These are phyloP conservation scores for Lagodon rhomboides DNA, from an alignment of 2,797 vertebrate genomes.

Conservation along the genomic window DNA sequence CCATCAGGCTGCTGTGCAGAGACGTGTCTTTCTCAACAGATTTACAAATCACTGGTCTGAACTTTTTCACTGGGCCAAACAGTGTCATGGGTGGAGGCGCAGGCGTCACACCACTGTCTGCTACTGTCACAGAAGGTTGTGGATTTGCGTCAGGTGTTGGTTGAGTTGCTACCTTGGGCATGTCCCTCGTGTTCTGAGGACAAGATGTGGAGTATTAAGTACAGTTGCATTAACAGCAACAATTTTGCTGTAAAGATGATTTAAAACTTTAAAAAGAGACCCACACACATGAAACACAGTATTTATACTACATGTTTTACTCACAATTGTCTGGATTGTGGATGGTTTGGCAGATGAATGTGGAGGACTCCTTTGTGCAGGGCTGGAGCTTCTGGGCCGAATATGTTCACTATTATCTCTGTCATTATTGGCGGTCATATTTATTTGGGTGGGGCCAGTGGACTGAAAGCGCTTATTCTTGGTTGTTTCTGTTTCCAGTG, in stretches of 20 bases:
- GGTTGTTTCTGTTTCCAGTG: slow-evolving; percentile 49
- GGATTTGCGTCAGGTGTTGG: slow-evolving; percentile 72
- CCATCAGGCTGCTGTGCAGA: slow-evolving; percentile 94
- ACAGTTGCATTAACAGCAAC: slow-evolving; percentile 9
- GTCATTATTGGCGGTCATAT: slow-evolving; percentile 34
- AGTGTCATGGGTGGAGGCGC: slow-evolving; percentile 81
- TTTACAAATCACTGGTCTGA: slow-evolving; percentile 89
- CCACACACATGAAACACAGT: not conserved
- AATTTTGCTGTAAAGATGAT: not conserved
- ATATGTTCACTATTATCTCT: slow-evolving; percentile 41
- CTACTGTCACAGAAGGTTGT: slow-evolving; percentile 41
- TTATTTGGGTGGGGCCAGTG: slow-evolving; percentile 42
- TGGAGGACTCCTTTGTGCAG: slow-evolving; percentile 31
- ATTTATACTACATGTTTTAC: slow-evolving; percentile 28
- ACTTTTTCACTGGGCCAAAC: slow-evolving; percentile 95
- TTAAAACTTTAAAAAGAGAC: not conserved
- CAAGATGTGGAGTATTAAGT: slow-evolving; percentile 5
- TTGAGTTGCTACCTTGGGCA: not conserved
- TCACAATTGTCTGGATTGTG: slow-evolving; percentile 56
- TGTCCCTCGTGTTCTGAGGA: slow-evolving; percentile 54
- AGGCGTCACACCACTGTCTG: slow-evolving; percentile 26
- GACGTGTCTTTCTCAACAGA: slow-evolving; percentile 89
- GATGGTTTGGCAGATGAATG: slow-evolving; percentile 54
- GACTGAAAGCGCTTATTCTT: slow-evolving; percentile 54
- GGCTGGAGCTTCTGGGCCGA: slow-evolving; percentile 42